Evolutionary conservation across 1,140 invertebrate genomes (phyloP).

Genomic region (Microplitis mediator): DNA sequence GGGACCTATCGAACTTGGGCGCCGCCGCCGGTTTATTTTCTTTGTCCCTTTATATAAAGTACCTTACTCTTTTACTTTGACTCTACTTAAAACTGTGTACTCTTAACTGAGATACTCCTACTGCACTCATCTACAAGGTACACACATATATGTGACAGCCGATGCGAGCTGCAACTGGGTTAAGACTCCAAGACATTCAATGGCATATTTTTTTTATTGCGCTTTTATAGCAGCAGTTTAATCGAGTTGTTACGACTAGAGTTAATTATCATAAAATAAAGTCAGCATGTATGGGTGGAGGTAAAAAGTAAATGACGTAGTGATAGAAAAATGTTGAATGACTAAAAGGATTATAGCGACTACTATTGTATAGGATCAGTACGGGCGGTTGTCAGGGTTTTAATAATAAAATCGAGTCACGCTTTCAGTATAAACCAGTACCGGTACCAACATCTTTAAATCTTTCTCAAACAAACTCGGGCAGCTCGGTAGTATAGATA

Average conservation of each 20-base stretch:
- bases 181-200: no score
- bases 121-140: no score
- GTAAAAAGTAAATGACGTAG: no score
- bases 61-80: not conserved
- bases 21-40: not conserved
- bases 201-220: no score
- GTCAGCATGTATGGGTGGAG: no score
- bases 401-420: slow-evolving; percentile 54
- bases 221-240: no score
- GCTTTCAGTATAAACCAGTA: slow-evolving; percentile 28
- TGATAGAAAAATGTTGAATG: not conserved
- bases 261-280: no score
- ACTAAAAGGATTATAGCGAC: not conserved
- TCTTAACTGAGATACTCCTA: no score
- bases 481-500: slow-evolving; percentile 22
- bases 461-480: slow-evolving; percentile 44
- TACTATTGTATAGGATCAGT: not conserved
- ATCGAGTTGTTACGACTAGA: no score
- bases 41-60: not conserved
- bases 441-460: slow-evolving; percentile 44
- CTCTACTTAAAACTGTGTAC: no score
- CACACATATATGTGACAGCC: no score
- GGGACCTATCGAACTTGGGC: slow-evolving; percentile 40
- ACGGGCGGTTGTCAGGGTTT: not conserved
- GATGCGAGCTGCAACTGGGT: no score